Evolutionary conservation across 2,797 vertebrate genomes (phyloP).

Genomic region (Otus scops): DNA sequence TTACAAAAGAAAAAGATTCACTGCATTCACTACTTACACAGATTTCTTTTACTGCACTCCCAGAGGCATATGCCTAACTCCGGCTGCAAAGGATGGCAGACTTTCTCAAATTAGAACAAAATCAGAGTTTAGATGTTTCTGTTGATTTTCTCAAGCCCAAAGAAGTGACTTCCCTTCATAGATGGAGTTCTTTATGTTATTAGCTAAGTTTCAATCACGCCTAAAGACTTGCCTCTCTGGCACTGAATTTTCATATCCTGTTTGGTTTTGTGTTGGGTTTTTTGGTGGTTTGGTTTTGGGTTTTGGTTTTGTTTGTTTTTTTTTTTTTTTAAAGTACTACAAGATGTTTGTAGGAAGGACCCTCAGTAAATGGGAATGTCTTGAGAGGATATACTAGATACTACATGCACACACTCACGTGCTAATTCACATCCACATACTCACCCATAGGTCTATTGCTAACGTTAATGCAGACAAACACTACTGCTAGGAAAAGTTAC

Average conservation of each 20-base stretch:
- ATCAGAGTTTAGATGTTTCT: slow-evolving; percentile 36
- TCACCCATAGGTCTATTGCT: neutral
- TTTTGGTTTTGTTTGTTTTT: slow-evolving; percentile 54
- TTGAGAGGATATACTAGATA: neutral
- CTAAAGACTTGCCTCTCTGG: slow-evolving; percentile 70
- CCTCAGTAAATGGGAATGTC: slow-evolving; percentile 51
- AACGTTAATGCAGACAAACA: slow-evolving; percentile 35
- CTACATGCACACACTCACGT: neutral
- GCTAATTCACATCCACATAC: slow-evolving; percentile 1
- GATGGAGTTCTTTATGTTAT: slow-evolving; percentile 66
- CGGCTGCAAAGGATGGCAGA: neutral
- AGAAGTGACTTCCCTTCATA: slow-evolving; percentile 57
- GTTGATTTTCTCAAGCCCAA: slow-evolving; percentile 61
- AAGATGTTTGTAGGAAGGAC: slow-evolving; percentile 69
- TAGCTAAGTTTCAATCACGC: slow-evolving; percentile 67
- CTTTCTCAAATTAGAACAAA: neutral
- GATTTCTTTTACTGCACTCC: slow-evolving; percentile 39
- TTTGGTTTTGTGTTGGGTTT: slow-evolving; percentile 52
- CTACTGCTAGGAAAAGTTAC: slow-evolving; percentile 21
- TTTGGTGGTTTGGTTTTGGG: neutral
- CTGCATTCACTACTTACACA: neutral
- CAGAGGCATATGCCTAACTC: slow-evolving; percentile 24
- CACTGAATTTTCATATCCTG: slow-evolving; percentile 74
- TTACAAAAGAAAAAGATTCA: neutral
- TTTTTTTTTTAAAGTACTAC: slow-evolving; percentile 67